Base-by-base conservation (phyloP, 2,113 vertebrate genomes). In the Shinisaurus crocodilurus region DNA sequence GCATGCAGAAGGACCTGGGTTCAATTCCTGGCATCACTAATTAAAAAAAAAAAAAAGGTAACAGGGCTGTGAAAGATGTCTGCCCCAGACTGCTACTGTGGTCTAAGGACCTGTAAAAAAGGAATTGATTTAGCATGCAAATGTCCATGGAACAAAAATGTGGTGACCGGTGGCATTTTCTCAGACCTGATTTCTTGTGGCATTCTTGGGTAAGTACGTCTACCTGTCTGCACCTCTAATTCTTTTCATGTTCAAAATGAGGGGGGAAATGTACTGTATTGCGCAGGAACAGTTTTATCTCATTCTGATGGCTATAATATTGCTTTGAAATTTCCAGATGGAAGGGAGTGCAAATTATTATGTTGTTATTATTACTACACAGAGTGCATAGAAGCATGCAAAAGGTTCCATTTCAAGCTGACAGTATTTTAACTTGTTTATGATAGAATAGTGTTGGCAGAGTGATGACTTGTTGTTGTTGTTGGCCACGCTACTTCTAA, bases 341-440 rank as follows among this genome's bases (percentile, higher is more conserved):
- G 89, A 94, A 91, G 70, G 85, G 92, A 90, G 87, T 80, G 83
- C 86, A 92, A 79, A 63, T 75, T 32, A 70, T 86, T 0, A 0
- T 0, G 0, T 65, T 87, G 37, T 90, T 91, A 29, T 45, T 32
- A 6, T 70, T 89, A 85, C 88, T 77, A 34, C 75, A 81, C 16
- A 69, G 34, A 86, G 85, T 89, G 72, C 34, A n/a, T 29, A 45
- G 91, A 92, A 91, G 90, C 43, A 72, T 88, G 83, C 81, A 89
- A 1, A 82, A 70, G 74, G 37, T 87, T 69, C 89, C 15, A 0
- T 86, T 88, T 80, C 45, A 85, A 93, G 80, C 86, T 70, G 10
- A 50, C 60, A 16, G 76, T 1, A 0, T 67, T 0, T 0, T 0
- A 0, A 85, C 32, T 67, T 34, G 60, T 88, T 0, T 0, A 85